Evolutionary conservation across 2,113 vertebrate genomes (phyloP).

Genomic region (Alethe diademata): DNA sequence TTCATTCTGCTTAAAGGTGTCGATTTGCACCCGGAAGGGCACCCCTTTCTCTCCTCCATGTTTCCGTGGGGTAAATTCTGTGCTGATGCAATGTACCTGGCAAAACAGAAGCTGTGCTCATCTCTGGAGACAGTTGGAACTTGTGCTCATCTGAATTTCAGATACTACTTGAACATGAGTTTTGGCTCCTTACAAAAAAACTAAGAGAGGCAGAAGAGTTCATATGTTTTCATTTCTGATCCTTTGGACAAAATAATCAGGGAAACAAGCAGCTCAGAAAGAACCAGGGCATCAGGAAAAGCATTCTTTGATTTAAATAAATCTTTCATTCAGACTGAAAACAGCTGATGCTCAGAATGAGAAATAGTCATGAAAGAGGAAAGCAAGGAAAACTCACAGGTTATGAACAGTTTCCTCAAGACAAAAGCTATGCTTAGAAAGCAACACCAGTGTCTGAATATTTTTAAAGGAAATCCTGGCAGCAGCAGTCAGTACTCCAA

Average conservation of each 20-base stretch:
- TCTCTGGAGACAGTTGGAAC: background rate
- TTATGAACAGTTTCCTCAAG: background rate
- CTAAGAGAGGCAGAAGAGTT: background rate
- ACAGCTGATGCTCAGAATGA: background rate
- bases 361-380: background rate
- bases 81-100: slow-evolving; percentile 96
- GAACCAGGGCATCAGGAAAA: background rate
- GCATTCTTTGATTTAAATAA: background rate
- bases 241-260: background rate
- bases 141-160: background rate
- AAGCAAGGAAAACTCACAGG: background rate
- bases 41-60: slow-evolving; percentile 96
- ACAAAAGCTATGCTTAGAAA: background rate
- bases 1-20: slow-evolving; percentile 87
- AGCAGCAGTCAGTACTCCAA: background rate
- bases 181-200: background rate
- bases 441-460: background rate
- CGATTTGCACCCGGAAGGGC: slow-evolving; percentile 91
- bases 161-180: background rate
- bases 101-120: slow-evolving; percentile 23
- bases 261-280: background rate
- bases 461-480: background rate
- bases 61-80: slow-evolving; percentile 93
- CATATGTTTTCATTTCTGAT: background rate
- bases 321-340: background rate